Conservation (phyloP, 2,797 vertebrate genomes). For the Cichlasoma orientale region DNA sequence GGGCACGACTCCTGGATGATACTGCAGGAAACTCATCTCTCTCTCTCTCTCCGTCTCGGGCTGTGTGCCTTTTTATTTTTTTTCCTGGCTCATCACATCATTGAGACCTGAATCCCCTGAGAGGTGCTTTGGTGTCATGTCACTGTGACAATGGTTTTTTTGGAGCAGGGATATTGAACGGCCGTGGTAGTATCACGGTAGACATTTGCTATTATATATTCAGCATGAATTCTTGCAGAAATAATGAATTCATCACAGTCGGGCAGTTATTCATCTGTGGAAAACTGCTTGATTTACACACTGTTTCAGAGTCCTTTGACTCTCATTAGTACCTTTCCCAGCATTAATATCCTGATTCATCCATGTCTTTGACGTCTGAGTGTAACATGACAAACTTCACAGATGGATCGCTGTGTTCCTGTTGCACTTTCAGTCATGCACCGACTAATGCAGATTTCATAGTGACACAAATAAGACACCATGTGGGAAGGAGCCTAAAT, state of each 20-base stretch:
- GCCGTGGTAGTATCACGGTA: not conserved
- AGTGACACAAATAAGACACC: not conserved
- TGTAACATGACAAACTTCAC: not conserved
- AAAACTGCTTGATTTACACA: not conserved
- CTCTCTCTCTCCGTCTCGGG: not conserved
- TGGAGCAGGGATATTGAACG: conserved; percentile 25
- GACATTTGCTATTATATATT: not conserved
- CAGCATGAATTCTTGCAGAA: not conserved
- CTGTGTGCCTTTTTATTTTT: conserved; percentile 7
- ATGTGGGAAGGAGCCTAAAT: not conserved
- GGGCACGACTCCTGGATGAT: not conserved
- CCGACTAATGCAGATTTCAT: not conserved
- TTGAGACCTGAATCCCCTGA: not conserved
- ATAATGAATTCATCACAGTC: not conserved
- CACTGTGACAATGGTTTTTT: conserved; percentile 62
- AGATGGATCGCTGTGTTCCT: conserved; percentile 31
- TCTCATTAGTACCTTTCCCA: not conserved
- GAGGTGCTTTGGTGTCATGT: conserved; percentile 39
- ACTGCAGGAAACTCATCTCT: not conserved
- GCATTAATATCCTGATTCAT: not conserved
- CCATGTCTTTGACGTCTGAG: conserved; percentile 25
- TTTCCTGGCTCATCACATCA: conserved; percentile 6
- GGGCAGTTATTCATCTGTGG: not conserved
- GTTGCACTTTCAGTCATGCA: not conserved
- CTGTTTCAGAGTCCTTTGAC: not conserved